These are phyloP conservation scores for Octonoba sinensis DNA, from an alignment of 2,888 invertebrate genomes.

Conservation along the genomic window DNA sequence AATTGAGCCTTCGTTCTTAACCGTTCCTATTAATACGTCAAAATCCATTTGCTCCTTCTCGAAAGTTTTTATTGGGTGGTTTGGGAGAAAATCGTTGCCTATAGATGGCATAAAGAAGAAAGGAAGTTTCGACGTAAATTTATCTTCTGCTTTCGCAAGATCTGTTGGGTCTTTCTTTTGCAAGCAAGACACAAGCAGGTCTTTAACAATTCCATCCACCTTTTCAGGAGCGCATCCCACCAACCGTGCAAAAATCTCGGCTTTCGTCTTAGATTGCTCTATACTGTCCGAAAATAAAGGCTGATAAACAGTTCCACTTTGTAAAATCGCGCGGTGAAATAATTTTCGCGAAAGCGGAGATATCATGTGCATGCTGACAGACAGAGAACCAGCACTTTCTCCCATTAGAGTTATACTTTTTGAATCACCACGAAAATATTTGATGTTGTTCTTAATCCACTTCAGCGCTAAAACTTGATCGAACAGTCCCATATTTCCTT, in stretches of 20 bases:
- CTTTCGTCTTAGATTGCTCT: neutral
- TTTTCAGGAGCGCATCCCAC: slow-evolving; percentile 28
- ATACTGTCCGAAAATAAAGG: neutral
- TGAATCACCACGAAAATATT: slow-evolving; percentile 68
- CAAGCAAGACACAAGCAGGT: slow-evolving; percentile 60
- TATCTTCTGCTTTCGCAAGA: slow-evolving; percentile 60
- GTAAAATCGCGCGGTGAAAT: slow-evolving; percentile 67
- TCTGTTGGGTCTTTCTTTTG: slow-evolving; percentile 44
- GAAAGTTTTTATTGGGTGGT: slow-evolving; percentile 26
- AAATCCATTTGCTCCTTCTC: slow-evolving; percentile 31
- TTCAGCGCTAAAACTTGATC: slow-evolving; percentile 69
- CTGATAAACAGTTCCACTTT: slow-evolving; percentile 67
- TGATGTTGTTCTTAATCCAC: slow-evolving; percentile 68
- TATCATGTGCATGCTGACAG: slow-evolving; percentile 65
- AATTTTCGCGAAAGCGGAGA: slow-evolving; percentile 63
- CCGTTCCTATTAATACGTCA: slow-evolving; percentile 50
- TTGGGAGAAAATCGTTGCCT: slow-evolving; percentile 49
- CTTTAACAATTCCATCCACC: neutral
- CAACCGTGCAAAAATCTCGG: slow-evolving; percentile 13
- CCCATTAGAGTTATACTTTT: slow-evolving; percentile 69
- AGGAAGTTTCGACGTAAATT: slow-evolving; percentile 66
- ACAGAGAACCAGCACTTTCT: slow-evolving; percentile 68
- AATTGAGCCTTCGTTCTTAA: slow-evolving; percentile 45
- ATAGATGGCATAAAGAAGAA: slow-evolving; percentile 64
- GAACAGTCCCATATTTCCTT: slow-evolving; percentile 69